These are phyloP conservation scores for Bemisia tabaci DNA, from an alignment of 1,140 invertebrate species.

Conservation along the genomic window DNA sequence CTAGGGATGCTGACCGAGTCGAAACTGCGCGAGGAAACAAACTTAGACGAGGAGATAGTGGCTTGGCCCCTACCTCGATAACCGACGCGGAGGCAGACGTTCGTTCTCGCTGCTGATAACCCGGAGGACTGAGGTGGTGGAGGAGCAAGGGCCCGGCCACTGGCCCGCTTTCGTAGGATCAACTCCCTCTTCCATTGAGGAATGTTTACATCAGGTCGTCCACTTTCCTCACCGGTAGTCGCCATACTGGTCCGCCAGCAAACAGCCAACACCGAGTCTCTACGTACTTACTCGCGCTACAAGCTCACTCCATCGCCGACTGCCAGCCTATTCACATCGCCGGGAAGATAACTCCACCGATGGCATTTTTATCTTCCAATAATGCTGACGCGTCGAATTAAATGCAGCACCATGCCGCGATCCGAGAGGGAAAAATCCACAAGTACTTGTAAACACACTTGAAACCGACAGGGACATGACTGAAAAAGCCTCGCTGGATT, in stretches of 20 bases:
- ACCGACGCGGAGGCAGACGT: neutral
- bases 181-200: constrained; percentile 62
- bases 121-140: constrained; percentile 3
- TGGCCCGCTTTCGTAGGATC: constrained; percentile 42
- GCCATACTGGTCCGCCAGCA: neutral
- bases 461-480: too few relatives aligned
- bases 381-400: too few relatives aligned
- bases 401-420: too few relatives aligned
- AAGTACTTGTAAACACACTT: too few relatives aligned
- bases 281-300: too few relatives aligned
- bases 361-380: too few relatives aligned
- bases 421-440: too few relatives aligned
- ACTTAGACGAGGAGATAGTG: neutral
- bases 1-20: neutral
- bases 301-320: too few relatives aligned
- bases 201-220: constrained; percentile 24
- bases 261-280: neutral
- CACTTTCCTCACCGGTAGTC: neutral
- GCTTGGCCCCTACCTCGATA: neutral
- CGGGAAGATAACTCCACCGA: too few relatives aligned
- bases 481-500: too few relatives aligned
- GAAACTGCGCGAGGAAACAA: neutral
- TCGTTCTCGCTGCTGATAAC: neutral
- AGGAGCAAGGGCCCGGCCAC: constrained; percentile 25
- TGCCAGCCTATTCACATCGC: too few relatives aligned